These are phyloP conservation scores for Montipora capricornis DNA, from an alignment of 64 coral and sea anemone genomes.

Conservation along the genomic window DNA sequence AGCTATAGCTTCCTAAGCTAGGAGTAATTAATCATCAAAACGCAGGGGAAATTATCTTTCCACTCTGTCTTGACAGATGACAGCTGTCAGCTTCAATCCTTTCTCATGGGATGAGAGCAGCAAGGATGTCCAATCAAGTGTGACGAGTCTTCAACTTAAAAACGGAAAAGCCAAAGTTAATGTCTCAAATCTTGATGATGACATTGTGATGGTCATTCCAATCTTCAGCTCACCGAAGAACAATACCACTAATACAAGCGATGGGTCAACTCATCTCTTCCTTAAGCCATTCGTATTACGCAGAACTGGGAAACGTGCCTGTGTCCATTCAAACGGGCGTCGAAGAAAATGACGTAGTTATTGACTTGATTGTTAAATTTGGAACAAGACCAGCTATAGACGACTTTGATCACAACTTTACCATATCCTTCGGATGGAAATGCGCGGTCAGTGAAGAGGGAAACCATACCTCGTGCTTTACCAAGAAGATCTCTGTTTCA, in stretches of 20 bases:
- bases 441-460: neutral
- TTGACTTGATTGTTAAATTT: conserved; percentile 52
- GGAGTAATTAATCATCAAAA: too few relatives aligned
- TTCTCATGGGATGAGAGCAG: conserved; percentile 48
- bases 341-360: neutral
- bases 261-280: conserved; percentile 9
- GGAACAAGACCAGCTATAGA: conserved; percentile 49
- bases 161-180: conserved; percentile 3
- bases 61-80: conserved; percentile 27
- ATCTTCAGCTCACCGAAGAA: conserved; percentile 1
- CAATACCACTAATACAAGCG: neutral
- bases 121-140: conserved; percentile 42
- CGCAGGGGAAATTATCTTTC: neutral
- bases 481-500: conserved; percentile 3
- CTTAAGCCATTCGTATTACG: conserved; percentile 61
- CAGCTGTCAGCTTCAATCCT: conserved; percentile 20
- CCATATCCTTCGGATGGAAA: neutral
- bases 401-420: conserved; percentile 55
- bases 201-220: conserved; percentile 56
- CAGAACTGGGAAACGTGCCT: neutral
- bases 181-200: conserved; percentile 44
- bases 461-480: conserved; percentile 29
- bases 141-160: conserved; percentile 37
- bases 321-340: conserved; percentile 37
- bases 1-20: too few relatives aligned